These are phyloP conservation scores for Vesta saturnalis DNA, from an alignment of 2,888 invertebrate genomes.

Conservation along the genomic window DNA sequence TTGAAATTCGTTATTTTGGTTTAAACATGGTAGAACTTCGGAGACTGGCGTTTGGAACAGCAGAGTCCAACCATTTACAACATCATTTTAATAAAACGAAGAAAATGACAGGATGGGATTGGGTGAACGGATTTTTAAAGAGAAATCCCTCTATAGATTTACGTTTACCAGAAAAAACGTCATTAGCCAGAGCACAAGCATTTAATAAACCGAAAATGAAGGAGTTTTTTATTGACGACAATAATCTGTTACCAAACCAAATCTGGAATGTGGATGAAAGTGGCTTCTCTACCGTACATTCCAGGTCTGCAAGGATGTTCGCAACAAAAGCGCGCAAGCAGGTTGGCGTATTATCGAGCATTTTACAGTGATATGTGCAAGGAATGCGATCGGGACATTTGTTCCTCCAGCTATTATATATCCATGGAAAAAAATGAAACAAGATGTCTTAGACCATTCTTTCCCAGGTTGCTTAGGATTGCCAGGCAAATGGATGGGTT, in stretches of 20 bases:
- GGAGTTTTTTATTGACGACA: constrained; percentile 12
- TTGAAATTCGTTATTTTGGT: neutral
- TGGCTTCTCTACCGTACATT: constrained; percentile 16
- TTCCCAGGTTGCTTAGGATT: constrained; percentile 19
- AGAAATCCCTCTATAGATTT: constrained; percentile 18
- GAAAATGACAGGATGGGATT: too few relatives aligned
- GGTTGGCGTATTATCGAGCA: constrained; percentile 8
- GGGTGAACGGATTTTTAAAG: neutral
- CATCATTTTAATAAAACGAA: neutral
- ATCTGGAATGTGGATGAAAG: constrained; percentile 18
- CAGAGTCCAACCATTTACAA: neutral
- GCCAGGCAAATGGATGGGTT: constrained; percentile 10
- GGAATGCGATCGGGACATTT: constrained; percentile 3
- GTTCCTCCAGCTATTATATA: constrained; percentile 13
- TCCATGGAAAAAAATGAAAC: constrained; percentile 8
- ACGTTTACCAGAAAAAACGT: constrained; percentile 16
- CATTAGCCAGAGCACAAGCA: constrained; percentile 10
- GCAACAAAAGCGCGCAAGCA: constrained; percentile 13
- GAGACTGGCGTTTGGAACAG: neutral
- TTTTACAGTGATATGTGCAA: neutral
- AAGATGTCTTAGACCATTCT: constrained; percentile 4
- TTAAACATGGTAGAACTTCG: neutral
- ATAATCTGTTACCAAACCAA: constrained; percentile 16
- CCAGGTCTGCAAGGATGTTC: neutral
- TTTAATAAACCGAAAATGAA: constrained; percentile 13